Evolutionary conservation across 2,888 invertebrate species (phyloP).

Genomic region (Idaea dimidiata): DNA sequence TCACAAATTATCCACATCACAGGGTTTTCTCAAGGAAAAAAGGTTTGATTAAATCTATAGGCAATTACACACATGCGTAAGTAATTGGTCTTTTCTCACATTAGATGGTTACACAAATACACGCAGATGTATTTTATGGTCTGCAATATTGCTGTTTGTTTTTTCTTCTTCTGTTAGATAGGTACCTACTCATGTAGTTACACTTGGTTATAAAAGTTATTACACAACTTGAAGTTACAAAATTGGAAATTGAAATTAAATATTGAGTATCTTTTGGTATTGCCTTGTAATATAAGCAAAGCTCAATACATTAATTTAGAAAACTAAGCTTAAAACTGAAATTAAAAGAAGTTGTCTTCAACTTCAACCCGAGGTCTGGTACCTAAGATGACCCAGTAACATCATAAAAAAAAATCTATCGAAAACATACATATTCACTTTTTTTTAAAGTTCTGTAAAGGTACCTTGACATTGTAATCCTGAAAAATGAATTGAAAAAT

Average conservation of each 20-base stretch:
- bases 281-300: too few relatives aligned
- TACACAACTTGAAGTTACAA: neutral
- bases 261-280: too few relatives aligned
- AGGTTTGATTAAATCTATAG: conserved; percentile 16
- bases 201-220: neutral
- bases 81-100: conserved; percentile 22
- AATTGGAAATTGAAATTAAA: too few relatives aligned
- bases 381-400: too few relatives aligned
- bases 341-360: too few relatives aligned
- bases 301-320: too few relatives aligned
- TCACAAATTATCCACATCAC: conserved; percentile 1
- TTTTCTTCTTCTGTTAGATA: neutral
- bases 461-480: too few relatives aligned
- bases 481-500: neutral
- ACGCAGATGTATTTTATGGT: conserved; percentile 23
- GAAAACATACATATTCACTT: too few relatives aligned
- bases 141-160: conserved; percentile 6
- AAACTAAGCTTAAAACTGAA: too few relatives aligned
- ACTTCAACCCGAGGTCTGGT: too few relatives aligned
- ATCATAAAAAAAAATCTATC: too few relatives aligned
- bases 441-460: too few relatives aligned
- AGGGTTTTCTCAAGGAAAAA: neutral
- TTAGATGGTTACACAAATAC: conserved; percentile 21
- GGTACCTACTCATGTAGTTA: neutral
- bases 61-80: conserved; percentile 10